A percentile compares a stretch with the other conserved stretches of the same genome.
These are phyloP conservation scores for Himalopsyche anomala DNA, from an alignment of 2,888 invertebrate genomes.

Conservation along the genomic window DNA sequence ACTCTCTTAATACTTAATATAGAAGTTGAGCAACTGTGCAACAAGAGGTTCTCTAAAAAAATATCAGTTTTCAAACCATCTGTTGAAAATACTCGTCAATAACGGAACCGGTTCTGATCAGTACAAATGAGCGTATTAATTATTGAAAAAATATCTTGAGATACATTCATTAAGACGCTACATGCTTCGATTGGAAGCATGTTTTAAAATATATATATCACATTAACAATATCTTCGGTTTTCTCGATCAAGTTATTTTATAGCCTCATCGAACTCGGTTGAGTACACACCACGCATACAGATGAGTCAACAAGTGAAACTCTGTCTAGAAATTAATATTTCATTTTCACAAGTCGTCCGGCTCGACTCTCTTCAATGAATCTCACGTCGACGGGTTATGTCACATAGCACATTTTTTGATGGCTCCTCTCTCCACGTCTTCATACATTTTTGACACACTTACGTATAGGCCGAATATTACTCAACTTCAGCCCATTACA, in stretches of 20 bases:
- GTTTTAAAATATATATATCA: no score
- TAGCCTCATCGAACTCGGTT: background rate
- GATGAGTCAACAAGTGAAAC: slow-evolving; percentile 15
- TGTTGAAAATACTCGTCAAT: no score
- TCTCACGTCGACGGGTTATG: slow-evolving; percentile 22
- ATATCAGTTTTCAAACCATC: no score
- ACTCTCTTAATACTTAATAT: no score
- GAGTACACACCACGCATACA: background rate
- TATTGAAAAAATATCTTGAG: no score
- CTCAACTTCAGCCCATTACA: background rate
- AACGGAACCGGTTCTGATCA: no score
- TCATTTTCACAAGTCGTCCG: slow-evolving; percentile 7
- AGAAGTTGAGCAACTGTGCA: no score
- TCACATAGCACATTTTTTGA: slow-evolving; percentile 28
- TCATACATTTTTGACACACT: slow-evolving; percentile 19
- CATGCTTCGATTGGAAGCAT: no score
- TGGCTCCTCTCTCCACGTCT: background rate
- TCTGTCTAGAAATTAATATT: slow-evolving; percentile 30
- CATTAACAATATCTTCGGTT: no score
- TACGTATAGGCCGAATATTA: background rate
- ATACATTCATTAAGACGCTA: no score
- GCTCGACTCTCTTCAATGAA: background rate
- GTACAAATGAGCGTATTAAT: no score
- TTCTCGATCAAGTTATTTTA: background rate
- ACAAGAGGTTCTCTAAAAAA: no score